phyloP scores from a whole-genome alignment of 2,888 invertebrate genomes.

The Sisyra nigra region DNA sequence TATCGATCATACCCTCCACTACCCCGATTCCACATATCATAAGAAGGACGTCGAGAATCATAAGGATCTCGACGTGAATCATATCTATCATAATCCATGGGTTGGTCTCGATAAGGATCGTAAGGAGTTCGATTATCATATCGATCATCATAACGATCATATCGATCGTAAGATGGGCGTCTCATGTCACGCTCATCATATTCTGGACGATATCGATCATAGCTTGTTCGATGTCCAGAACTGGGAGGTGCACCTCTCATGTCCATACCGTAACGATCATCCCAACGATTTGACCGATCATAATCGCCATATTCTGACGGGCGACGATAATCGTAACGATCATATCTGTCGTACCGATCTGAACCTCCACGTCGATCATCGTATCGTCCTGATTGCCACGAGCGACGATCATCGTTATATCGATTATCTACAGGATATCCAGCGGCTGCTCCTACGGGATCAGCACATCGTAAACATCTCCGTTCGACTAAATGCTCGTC shows the following conservation, averaged over 20 bases:
- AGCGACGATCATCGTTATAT: background rate
- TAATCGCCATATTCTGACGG: slow-evolving; percentile 19
- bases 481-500: slow-evolving; percentile 1
- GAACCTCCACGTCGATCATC: slow-evolving; percentile 4
- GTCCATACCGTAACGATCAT: slow-evolving; percentile 15
- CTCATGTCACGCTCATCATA: slow-evolving; percentile 17
- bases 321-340: slow-evolving; percentile 9
- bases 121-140: slow-evolving; percentile 18
- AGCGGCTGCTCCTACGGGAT: background rate
- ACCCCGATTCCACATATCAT: slow-evolving; percentile 8
- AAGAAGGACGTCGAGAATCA: background rate
- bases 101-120: background rate
- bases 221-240: too few relatives aligned
- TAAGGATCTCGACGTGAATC: background rate
- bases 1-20: slow-evolving; percentile 19
- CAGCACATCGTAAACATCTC: slow-evolving; percentile 3
- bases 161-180: slow-evolving; percentile 9
- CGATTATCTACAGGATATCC: background rate
- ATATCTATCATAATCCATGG: background rate
- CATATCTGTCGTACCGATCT: background rate
- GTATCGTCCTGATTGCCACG: slow-evolving; percentile 7
- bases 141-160: slow-evolving; percentile 15
- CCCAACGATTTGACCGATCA: slow-evolving; percentile 20
- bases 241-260: too few relatives aligned
- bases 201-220: slow-evolving; percentile 17